Base-by-base conservation (phyloP, 2,888 invertebrate genomes). In the Tortrix viridana region DNA sequence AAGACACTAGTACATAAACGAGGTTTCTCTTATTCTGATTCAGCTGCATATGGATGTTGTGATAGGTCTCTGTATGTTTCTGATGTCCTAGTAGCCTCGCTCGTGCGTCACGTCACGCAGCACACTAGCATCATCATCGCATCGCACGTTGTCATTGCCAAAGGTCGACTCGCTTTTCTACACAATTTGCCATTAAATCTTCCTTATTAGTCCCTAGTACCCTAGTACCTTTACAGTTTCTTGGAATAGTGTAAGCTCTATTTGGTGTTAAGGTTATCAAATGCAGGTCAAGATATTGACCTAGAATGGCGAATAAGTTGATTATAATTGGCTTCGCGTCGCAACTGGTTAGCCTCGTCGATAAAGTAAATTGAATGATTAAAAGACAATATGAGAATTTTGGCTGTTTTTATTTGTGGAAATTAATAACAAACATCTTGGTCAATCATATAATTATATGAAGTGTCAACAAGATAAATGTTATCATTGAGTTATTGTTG, bases 231-330 rank as follows among this genome's bases (percentile, higher is more conserved):
- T 44, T 44, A 44, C 3, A 44, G 16, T 16, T 41, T 16, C 16
- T 41, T 16, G 41, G 16, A n/a, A 41, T 41, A 16, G 41, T 41
- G 41, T 16, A 12, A n/a, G 14, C 41, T 41, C 38, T 53, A 22
- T 53, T 53, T 53, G 14, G 53, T 19, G 19, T 41, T 41, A 74
- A 82, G 83, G 84, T 75, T 83, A 84, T 84, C 83, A 71, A 72
- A 70, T 70, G 61, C 65, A 73, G 70, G 72, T 68, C 70, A 67
- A 71, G 76, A 76, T 79, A 80, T 76, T 76, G 76, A 71, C 70
- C 73, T 73, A 59, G 47, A 44, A 49, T 37, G 53, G 71, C 64
- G 26, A 76, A 72, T 78, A 71, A 59, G 73, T 73, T 69, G 68
- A 74, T 74, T 75, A 73, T 41, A 58, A 52, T 62, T 62, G 56